Conservation (phyloP, 1,140 invertebrate genomes). For the Trichonephila clavipes region DNA sequence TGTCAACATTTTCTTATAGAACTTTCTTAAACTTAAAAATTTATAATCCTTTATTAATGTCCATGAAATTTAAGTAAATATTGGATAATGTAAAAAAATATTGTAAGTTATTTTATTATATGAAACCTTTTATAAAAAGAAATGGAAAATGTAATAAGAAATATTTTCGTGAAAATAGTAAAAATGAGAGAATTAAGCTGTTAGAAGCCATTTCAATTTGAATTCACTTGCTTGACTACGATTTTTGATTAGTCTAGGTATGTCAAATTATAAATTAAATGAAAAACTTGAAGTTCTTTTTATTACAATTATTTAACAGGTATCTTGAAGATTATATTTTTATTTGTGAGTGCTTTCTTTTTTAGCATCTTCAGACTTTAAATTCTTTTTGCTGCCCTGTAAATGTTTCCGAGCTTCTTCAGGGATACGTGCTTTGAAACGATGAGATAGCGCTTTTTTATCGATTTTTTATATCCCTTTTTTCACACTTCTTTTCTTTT, state of each 20-base stretch:
- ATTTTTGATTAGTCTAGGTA: background rate
- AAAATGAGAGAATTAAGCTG: too few species aligned
- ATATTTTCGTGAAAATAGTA: too few species aligned
- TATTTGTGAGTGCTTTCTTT: background rate
- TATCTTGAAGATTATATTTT: background rate
- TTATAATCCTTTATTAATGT: too few species aligned
- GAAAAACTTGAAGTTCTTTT: background rate
- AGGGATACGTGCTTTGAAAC: slow-evolving; percentile 40
- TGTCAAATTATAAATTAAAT: too few species aligned
- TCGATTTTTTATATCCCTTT: background rate
- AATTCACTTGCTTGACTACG: background rate
- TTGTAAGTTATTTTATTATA: too few species aligned
- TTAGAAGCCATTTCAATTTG: too few species aligned
- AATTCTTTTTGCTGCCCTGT: slow-evolving; percentile 2
- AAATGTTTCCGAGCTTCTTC: slow-evolving; percentile 42
- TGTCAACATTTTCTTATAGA: too few species aligned
- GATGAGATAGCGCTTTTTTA: slow-evolving; percentile 26
- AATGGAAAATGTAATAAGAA: too few species aligned
- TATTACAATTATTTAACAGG: background rate
- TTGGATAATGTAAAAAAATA: too few species aligned
- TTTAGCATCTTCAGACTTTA: background rate
- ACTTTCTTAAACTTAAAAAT: too few species aligned
- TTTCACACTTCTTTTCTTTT: slow-evolving; percentile 16
- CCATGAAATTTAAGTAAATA: too few species aligned
- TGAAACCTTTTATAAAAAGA: too few species aligned